phyloP scores from a whole-genome alignment of 2,888 invertebrate genomes.

The Steromphala cineraria region DNA sequence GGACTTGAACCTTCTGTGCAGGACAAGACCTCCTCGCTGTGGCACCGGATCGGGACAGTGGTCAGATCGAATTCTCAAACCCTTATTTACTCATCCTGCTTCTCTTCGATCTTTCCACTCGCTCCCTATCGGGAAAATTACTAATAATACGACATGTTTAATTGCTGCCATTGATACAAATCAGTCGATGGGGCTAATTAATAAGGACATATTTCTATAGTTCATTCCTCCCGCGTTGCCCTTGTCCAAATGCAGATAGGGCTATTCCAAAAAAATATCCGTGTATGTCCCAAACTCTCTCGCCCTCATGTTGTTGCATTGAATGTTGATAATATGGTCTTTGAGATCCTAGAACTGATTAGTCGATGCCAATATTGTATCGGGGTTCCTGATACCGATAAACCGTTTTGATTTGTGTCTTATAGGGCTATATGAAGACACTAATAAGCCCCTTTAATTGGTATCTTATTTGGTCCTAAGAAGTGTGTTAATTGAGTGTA shows the following conservation, averaged over 20 bases:
- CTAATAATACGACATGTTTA: conserved; percentile 14
- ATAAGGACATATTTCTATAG: background rate
- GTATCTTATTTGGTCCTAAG: background rate
- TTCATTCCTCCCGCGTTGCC: background rate
- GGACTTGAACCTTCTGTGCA: background rate
- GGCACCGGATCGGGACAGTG: background rate
- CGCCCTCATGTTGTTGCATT: background rate
- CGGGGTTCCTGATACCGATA: background rate
- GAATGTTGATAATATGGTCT: background rate
- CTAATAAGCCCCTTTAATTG: conserved; percentile 12
- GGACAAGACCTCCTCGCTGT: background rate
- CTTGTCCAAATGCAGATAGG: background rate
- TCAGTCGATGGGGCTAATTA: background rate
- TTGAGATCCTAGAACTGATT: background rate
- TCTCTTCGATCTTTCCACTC: background rate
- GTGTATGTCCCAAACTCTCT: no score
- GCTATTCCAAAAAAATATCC: no score
- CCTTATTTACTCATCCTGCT: conserved; percentile 9
- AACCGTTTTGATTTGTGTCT: conserved; percentile 3
- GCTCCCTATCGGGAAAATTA: background rate
- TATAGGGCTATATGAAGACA: background rate
- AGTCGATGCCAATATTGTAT: background rate
- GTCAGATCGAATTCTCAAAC: background rate
- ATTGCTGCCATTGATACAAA: conserved; percentile 8
- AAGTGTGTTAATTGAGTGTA: background rate